Evolutionary conservation across 2,113 vertebrate genomes (phyloP), one percentile per base, ranked within the genome.

Genomic region (Hypomesus transpacificus): DNA sequence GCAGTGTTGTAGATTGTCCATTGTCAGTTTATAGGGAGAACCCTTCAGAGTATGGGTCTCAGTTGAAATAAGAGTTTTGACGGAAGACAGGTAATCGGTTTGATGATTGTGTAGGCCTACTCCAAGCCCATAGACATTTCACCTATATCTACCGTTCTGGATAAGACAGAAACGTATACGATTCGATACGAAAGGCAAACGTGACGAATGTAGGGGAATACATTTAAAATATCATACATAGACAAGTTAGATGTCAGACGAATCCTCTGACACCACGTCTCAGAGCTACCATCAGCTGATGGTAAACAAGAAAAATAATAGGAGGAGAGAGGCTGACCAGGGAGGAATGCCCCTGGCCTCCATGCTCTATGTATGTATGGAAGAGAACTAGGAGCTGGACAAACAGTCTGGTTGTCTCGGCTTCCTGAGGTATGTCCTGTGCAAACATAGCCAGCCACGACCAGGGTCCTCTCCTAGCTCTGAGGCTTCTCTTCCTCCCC

Each of bases 351-450:
- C 21, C 51, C 52, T 51, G 14, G 14, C 4, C 28, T 71, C 16
- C 26, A 64, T 46, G 18, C 17, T 16, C 60, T 67, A 50, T 62
- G 53, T 75, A 67, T 79, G 73, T 75, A 82, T 84, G 69, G 79
- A 85, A 81, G 84, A 81, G 78, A 13, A 64, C 75, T 76, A 75
- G 79, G 83, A 89, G 85, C 89, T 90, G 86, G 68, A 91, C 91
- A 91, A 90, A 92, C 85, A 87, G 74, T 87, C 54, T 81, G 89
- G 85, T 91, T 94, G 92, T 91, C 88, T 73, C 85, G 91, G 91
- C 90, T 93, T 92, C 92, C 87, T 91, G 83, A 86, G 87, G 87
- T 85, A 84, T 80, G 87, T 91, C 89, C 89, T 93, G 85, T 89
- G 90, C 89, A 93, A 94, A 92, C 86, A 91, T 34, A 31, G 70